A percentile compares a stretch with the other conserved stretches of the same genome.
Conservation (phyloP, 1,140 invertebrate species). For the Cyclina sinensis region DNA sequence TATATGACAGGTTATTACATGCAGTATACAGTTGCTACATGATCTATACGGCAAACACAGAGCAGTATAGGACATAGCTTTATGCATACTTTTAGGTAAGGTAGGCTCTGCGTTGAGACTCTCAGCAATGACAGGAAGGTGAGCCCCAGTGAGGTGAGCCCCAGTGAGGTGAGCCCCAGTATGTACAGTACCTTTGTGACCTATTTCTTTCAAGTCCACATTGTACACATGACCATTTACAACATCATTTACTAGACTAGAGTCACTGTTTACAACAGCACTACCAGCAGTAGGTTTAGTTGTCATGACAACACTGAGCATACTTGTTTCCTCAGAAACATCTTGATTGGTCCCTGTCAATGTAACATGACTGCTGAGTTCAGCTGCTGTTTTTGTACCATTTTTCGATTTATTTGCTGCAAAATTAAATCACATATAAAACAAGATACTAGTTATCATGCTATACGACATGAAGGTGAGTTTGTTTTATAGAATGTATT, state of each 20-base stretch:
- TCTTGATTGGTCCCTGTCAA: neutral
- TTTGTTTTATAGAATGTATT: no score
- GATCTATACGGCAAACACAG: no score
- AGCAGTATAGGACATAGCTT: no score
- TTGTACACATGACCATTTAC: neutral
- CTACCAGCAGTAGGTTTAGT: neutral
- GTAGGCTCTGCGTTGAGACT: no score
- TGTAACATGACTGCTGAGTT: neutral
- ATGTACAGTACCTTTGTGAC: neutral
- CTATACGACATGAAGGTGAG: no score
- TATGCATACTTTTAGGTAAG: no score
- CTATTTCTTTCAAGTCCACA: neutral
- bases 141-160: no score
- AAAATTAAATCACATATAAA: neutral
- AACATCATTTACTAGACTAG: neutral
- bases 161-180: no score
- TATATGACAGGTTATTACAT: no score
- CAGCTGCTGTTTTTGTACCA: neutral
- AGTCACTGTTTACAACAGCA: neutral
- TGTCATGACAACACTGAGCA: conserved; percentile 8
- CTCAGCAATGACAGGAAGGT: no score
- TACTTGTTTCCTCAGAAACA: conserved; percentile 39
- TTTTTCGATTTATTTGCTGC: neutral
- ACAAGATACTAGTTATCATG: no score
- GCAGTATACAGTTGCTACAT: no score